phyloP scores from a whole-genome alignment of 2,888 invertebrate species.

The Quadroppia sp. region DNA sequence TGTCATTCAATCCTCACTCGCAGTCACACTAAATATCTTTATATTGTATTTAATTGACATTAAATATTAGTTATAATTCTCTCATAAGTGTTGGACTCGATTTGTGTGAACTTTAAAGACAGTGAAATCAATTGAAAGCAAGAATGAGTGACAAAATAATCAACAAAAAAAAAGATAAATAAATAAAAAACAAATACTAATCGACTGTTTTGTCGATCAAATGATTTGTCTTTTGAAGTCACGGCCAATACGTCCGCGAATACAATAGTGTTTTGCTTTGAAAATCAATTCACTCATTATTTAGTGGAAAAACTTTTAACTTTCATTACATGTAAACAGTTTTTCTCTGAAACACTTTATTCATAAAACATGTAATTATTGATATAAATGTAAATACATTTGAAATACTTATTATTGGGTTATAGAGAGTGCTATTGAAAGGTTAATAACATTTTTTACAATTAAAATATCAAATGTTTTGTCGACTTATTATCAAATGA shows the following conservation, averaged over 20 bases:
- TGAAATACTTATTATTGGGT: too few species aligned
- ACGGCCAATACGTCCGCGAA: neutral
- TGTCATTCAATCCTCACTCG: neutral
- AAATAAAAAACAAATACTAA: too few species aligned
- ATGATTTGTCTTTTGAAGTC: neutral
- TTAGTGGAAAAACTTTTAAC: neutral
- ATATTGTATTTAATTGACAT: neutral
- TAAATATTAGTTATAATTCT: neutral
- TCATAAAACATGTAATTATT: too few species aligned
- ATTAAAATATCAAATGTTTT: too few species aligned
- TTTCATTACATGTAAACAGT: neutral
- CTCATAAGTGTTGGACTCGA: neutral
- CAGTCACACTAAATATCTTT: neutral
- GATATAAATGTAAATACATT: too few species aligned
- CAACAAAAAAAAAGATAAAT: neutral
- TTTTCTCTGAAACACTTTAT: neutral
- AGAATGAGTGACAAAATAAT: neutral
- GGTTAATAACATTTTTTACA: too few species aligned
- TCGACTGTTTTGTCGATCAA: neutral
- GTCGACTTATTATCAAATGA: too few species aligned
- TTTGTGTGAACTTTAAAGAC: neutral
- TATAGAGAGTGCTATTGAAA: too few species aligned
- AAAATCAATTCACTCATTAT: neutral
- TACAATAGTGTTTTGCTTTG: neutral
- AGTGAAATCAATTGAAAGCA: neutral